Percentiles rank a stretch among this genome's conserved stretches.
Conservation (phyloP, 2,888 invertebrate genomes). For the Homarus gammarus region DNA sequence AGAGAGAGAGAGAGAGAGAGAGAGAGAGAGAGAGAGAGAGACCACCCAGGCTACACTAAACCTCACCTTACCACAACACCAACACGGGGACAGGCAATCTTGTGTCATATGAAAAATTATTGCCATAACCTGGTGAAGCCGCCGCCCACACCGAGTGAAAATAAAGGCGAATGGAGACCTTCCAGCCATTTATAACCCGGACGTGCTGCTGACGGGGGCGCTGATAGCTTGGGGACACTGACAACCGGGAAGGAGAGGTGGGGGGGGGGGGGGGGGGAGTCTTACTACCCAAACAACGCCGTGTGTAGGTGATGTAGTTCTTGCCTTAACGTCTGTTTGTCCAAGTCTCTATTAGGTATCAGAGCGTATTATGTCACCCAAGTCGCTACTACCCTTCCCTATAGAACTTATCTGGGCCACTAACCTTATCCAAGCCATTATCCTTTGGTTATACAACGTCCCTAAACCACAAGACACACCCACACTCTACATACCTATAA, state of each 20-base stretch:
- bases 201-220: conserved; percentile 29
- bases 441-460: no score
- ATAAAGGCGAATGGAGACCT: conserved; percentile 47
- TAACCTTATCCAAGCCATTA: no score
- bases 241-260: neutral
- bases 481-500: no score
- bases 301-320: no score
- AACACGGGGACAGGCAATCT: conserved; percentile 29
- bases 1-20: neutral
- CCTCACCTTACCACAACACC: neutral
- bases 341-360: neutral
- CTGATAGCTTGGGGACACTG: conserved; percentile 29
- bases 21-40: neutral
- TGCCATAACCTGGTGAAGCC: conserved; percentile 49
- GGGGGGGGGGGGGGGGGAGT: neutral
- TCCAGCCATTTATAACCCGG: conserved; percentile 37
- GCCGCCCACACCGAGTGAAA: conserved; percentile 56
- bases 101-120: conserved; percentile 55
- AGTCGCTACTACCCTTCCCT: no score
- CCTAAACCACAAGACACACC: no score
- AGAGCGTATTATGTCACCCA: neutral
- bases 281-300: neutral
- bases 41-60: neutral
- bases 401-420: no score
- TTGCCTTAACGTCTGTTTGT: neutral